A percentile compares a stretch with the other conserved stretches of the same genome.
Conservation (phyloP, 1,140 invertebrate genomes). For the Lutraria rhynchaena region DNA sequence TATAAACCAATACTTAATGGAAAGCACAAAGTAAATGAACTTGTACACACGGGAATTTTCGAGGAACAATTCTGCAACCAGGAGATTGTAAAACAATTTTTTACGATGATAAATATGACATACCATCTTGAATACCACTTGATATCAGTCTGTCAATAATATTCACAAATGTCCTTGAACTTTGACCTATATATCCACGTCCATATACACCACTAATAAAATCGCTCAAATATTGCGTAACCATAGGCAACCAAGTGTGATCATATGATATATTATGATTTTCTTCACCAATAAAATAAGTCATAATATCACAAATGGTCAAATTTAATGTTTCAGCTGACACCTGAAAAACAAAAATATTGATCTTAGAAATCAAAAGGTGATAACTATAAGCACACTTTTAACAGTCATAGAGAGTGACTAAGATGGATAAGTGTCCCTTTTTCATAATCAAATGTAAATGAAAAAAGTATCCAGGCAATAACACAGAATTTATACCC, state of each 20-base stretch:
- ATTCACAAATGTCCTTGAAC: slow-evolving; percentile 32
- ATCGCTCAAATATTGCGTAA: slow-evolving; percentile 24
- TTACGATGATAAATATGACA: not conserved
- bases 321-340: slow-evolving; percentile 43
- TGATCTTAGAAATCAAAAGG: too few species aligned
- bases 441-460: too few species aligned
- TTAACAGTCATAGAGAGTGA: too few species aligned
- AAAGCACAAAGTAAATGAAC: not conserved
- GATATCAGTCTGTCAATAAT: slow-evolving; percentile 14
- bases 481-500: too few species aligned
- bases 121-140: slow-evolving; percentile 1
- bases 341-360: slow-evolving; percentile 39
- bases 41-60: not conserved
- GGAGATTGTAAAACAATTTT: not conserved
- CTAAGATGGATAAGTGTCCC: too few species aligned
- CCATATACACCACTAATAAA: slow-evolving; percentile 20
- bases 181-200: slow-evolving; percentile 17
- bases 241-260: slow-evolving; percentile 32
- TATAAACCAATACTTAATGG: not conserved
- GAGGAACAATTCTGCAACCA: not conserved
- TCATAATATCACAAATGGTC: slow-evolving; percentile 53
- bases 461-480: too few species aligned
- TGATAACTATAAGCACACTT: too few species aligned
- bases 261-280: not conserved
- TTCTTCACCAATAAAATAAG: slow-evolving; percentile 28